Conservation (phyloP, 2,113 vertebrate genomes). For the Myiozetetes cayanensis region DNA sequence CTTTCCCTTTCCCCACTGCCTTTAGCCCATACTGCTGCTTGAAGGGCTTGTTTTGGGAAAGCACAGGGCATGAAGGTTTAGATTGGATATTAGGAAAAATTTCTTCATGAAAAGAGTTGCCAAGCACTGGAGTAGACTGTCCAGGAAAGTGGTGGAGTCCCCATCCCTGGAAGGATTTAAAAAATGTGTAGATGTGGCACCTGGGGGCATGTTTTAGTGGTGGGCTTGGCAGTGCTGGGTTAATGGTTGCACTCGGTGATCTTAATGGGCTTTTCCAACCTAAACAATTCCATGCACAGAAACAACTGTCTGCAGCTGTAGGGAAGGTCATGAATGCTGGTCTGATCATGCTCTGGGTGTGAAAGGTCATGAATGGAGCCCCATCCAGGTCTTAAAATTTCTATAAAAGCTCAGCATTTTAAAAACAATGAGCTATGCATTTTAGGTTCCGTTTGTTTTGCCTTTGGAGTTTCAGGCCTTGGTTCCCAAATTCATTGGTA, state of each 20-base stretch:
- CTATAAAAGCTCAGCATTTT: not conserved
- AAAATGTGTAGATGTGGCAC: not conserved
- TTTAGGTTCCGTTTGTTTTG: not conserved
- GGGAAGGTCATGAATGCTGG: not conserved
- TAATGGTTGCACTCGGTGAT: rapidly evolving
- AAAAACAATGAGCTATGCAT: not conserved
- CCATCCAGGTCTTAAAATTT: not conserved
- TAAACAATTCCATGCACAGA: not conserved
- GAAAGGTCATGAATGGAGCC: not conserved
- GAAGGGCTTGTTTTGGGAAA: not conserved
- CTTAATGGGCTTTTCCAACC: not conserved
- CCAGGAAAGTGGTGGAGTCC: not conserved
- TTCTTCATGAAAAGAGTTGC: not conserved
- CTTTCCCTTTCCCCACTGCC: not conserved
- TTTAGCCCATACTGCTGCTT: not conserved
- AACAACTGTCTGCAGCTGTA: not conserved
- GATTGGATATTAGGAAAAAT: not conserved
- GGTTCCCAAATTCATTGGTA: not conserved
- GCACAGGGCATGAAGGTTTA: not conserved
- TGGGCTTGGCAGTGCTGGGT: not conserved
- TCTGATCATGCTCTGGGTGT: not conserved
- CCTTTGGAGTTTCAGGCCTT: not conserved
- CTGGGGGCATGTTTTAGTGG: not conserved
- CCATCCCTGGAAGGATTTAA: not conserved
- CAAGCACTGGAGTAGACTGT: not conserved